Base-by-base conservation (phyloP, 1,140 invertebrate species). In the Mizuhopecten yessoensis region DNA sequence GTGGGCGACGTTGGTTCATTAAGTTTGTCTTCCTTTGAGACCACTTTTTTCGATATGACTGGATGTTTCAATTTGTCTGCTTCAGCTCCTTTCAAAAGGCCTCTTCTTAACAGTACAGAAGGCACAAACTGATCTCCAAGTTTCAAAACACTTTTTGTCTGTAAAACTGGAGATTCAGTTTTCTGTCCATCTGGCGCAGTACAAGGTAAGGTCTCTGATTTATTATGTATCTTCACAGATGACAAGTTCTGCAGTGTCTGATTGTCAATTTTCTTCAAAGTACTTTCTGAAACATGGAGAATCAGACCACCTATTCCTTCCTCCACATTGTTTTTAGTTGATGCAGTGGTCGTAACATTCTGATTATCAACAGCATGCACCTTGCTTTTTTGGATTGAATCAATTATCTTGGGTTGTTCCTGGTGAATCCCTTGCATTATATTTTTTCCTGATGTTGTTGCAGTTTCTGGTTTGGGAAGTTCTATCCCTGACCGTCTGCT, bases 1-100 rank as follows among this genome's bases (percentile, higher is more conserved):
- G 57, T 75, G 45, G 45, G 20, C 5, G 45, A 49, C 45, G 20
- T 20, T 20, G 45, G 45, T 15, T 49, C n/a, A n/a, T n/a, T n/a
- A n/a, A n/a, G n/a, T n/a, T n/a, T n/a, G 5, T 39, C 57, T 11
- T 75, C 57, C 57, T 75, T 75, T 45, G 42, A 13, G 17, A 17
- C 42, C 9, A 7, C 17, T n/a, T 75, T 75, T 29, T 75, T 75
- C 0, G 57, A 29, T 9, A 29, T 75, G 23, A 75, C 57, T 75
- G 57, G 57, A 75, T 75, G 57, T n/a, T 75, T 75, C 29, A 75
- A 75, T 75, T 75, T 75, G 11, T 75, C 57, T 29, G 57, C 57
- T 29, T 75, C 57, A 1, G 29, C 57, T n/a, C 57, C 57, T 75
- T n/a, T 75, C 23, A 75, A 29, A n/a, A 75, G n/a, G n/a, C 57